Base-by-base conservation (phyloP, 2,888 invertebrate genomes). In the Erannis defoliaria region DNA sequence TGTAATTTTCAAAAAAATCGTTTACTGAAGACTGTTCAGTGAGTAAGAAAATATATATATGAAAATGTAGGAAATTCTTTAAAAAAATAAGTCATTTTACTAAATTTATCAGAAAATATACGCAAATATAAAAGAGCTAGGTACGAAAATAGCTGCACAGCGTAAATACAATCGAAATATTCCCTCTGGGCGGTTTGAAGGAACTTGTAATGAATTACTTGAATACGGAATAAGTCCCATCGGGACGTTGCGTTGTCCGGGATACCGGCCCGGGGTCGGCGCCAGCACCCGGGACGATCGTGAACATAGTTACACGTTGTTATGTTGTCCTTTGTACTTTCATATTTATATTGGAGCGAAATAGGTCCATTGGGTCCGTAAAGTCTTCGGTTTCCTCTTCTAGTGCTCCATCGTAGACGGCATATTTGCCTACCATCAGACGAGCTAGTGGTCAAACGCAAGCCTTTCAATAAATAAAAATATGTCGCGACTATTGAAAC, bases 131-230 rank as follows among this genome's bases (percentile, higher is more conserved):
- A n/a, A n/a, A n/a, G n/a, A n/a, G 23, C 23, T 14, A 19, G 26
- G 26, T 43, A 21, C 29, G 16, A 50, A 55, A 42, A 45, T 31
- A 23, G 40, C 48, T 48, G n/a, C n/a, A n/a, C n/a, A n/a, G 6
- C 8, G 54, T 60, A 55, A 60, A 60, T 55, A 60, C 60, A 50
- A 61, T 55, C 35, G 49, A 49, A 49, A 55, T 46, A 49, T 55
- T 55, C 50, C 49, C 49, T 29, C 35, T 12, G 33, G 29, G 42
- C 10, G 45, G 37, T 35, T 54, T 45, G 55, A 38, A 49, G 33
- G 19, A 61, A 55, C 21, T 61, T 61, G 49, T 55, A 55, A 61
- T 61, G 60, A 61, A 61, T 49, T 61, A 50, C 55, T 61, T 43
- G 50, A 50, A 61, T 49, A 37, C 21, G 43, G 29, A 46, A 35